These are phyloP conservation scores for Odontamblyopus lacepedii DNA, from an alignment of 2,797 vertebrate species.

Conservation along the genomic window DNA sequence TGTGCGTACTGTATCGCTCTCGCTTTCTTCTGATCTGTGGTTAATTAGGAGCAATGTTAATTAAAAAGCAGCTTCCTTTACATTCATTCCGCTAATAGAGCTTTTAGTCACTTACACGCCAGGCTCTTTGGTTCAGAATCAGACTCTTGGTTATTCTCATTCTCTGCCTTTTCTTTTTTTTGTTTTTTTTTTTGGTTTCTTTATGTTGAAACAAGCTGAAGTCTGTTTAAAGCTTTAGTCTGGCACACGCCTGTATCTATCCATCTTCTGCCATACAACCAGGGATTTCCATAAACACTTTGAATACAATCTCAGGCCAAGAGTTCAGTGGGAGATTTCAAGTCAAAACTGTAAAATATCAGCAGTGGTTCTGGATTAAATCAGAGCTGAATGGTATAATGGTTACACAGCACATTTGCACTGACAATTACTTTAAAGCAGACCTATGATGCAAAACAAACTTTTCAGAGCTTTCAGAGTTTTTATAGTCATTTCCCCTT, in stretches of 20 bases:
- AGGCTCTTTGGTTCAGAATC: slow-evolving; percentile 26
- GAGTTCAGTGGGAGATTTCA: background rate
- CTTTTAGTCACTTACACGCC: slow-evolving; percentile 57
- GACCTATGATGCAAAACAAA: too few relatives aligned
- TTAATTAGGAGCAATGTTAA: slow-evolving; percentile 62
- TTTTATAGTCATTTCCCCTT: too few relatives aligned
- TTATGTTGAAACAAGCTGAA: slow-evolving; percentile 36
- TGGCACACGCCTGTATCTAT: slow-evolving; percentile 9
- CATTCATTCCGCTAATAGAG: slow-evolving; percentile 47
- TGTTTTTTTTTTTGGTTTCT: slow-evolving; percentile 15
- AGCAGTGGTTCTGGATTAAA: background rate
- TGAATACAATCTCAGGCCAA: background rate
- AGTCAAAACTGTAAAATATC: background rate
- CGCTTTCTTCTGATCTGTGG: slow-evolving; percentile 40
- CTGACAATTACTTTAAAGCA: background rate
- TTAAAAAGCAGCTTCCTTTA: slow-evolving; percentile 60
- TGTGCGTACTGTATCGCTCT: slow-evolving; percentile 10
- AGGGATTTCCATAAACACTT: background rate
- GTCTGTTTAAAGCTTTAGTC: slow-evolving; percentile 33
- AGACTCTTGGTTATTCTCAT: slow-evolving; percentile 28
- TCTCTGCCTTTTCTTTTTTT: background rate
- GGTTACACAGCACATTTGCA: background rate
- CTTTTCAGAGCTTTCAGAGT: too few relatives aligned
- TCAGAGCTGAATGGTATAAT: background rate
- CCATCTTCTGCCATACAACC: background rate